Percentiles rank a stretch among this genome's conserved stretches.
These are phyloP conservation scores for Achlya flavicornis DNA, from an alignment of 2,888 invertebrate species.

Conservation along the genomic window DNA sequence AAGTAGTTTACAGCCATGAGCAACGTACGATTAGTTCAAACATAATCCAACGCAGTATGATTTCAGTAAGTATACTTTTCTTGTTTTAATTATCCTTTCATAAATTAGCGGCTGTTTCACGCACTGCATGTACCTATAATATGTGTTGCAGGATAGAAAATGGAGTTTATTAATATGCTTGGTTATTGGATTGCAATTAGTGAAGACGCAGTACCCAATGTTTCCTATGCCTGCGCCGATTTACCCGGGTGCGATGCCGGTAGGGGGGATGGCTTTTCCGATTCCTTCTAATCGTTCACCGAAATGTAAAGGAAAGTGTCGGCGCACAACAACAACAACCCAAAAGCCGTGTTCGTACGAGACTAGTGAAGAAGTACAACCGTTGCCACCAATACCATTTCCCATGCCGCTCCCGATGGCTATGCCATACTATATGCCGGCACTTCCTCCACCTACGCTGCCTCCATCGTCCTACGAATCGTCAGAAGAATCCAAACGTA, in stretches of 20 bases:
- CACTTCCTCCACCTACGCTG: constrained; percentile 44
- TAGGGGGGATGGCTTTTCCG: constrained; percentile 18
- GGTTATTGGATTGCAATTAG: constrained; percentile 32
- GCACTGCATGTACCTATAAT: background rate
- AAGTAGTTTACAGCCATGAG: constrained; percentile 38
- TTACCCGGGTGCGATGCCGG: constrained; percentile 15
- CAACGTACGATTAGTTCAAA: constrained; percentile 26
- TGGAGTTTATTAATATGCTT: constrained; percentile 33
- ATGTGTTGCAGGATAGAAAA: constrained; percentile 32
- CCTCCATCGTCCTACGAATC: constrained; percentile 35
- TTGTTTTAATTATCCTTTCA: background rate
- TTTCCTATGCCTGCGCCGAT: constrained; percentile 21
- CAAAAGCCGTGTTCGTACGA: constrained; percentile 28
- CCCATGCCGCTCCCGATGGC: constrained; percentile 29
- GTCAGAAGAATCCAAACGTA: constrained; percentile 16
- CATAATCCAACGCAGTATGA: constrained; percentile 38
- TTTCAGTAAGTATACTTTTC: constrained; percentile 39
- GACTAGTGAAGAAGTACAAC: constrained; percentile 13
- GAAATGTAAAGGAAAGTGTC: too few species aligned
- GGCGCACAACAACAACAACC: constrained; percentile 21
- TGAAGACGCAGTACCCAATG: constrained; percentile 29
- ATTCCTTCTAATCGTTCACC: background rate
- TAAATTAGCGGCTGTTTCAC: too few species aligned
- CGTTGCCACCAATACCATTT: constrained; percentile 20
- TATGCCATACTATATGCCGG: constrained; percentile 48